Evolutionary conservation across 1,140 invertebrate genomes (phyloP).

Genomic region (Adelges cooleyi): DNA sequence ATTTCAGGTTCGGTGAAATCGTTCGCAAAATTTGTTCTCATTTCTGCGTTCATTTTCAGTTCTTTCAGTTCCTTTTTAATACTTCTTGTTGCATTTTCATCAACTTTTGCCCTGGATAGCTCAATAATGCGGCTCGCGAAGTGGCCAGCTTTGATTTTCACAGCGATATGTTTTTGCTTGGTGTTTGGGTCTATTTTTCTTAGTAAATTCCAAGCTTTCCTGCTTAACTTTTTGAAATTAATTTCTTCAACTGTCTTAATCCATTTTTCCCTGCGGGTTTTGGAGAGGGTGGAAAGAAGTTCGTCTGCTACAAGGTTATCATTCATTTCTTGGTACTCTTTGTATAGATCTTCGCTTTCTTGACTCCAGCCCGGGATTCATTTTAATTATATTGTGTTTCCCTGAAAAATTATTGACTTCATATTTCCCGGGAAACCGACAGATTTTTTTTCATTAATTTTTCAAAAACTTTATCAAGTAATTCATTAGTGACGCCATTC

Average conservation of each 20-base stretch:
- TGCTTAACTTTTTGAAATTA: conserved; percentile 24
- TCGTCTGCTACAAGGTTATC: conserved; percentile 16
- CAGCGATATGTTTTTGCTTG: not conserved
- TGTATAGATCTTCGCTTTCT: conserved; percentile 18
- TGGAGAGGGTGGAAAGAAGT: conserved; percentile 6
- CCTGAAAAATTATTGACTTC: too few species aligned
- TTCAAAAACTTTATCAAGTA: too few species aligned
- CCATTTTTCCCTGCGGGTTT: conserved; percentile 10
- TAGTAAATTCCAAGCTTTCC: conserved; percentile 17
- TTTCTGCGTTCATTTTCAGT: not conserved
- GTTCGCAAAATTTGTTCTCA: not conserved
- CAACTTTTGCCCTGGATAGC: not conserved
- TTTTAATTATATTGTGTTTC: too few species aligned
- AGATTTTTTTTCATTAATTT: too few species aligned
- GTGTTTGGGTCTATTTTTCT: conserved; percentile 14
- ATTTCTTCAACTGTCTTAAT: conserved; percentile 21
- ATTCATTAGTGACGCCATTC: too few species aligned
- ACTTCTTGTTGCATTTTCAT: not conserved
- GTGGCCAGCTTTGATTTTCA: not conserved
- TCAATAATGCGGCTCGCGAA: conserved; percentile 4
- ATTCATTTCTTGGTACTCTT: not conserved
- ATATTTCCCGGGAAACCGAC: too few species aligned
- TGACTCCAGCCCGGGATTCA: conserved; percentile 28
- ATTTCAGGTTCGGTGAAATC: conserved; percentile 5
- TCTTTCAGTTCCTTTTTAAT: not conserved